Evolutionary conservation across 2,888 invertebrate genomes (phyloP), one percentile per base, ranked within the genome.

Genomic region (Gnatocerus cornutus): DNA sequence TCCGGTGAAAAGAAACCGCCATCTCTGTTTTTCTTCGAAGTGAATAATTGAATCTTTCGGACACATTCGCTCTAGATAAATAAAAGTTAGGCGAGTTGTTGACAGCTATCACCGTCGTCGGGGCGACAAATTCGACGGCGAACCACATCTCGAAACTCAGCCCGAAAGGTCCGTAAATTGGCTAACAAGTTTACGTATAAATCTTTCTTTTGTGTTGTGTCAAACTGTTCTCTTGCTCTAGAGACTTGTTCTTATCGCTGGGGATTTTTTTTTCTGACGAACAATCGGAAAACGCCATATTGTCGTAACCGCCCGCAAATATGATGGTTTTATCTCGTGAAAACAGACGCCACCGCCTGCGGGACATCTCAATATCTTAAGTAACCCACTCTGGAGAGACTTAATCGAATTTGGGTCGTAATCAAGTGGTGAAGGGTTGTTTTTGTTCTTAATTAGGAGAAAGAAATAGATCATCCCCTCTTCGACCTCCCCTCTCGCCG

Each of bases 151-250:
- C 33, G 55, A 64, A 45, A 64, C 43, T 64, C 55, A 30, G 55
- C 14, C 43, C 56, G 56, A 58, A 14, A 55, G 56, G 56, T 58
- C 59, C 46, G 68, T 13, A 46, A 52, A 68, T 67, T 68, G 62
- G 52, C 39, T 62, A 68, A 68, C 62, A 67, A 61, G 53, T 61
- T 62, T 55, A 39, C 29, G 61, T 39, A 68, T 68, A 68, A 68
- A 68, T 68, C 68, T 61, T 61, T 62, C 53, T 62, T 62, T 68
- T 68, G 53, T 62, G 58, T 41, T 6, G 48, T 37, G 37, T 45
- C 30, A 41, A 52, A 48, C 53, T 33, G 53, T 29, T 37, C 39
- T 61, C 59, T n/a, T 46, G 29, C 14, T 14, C 14, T 33, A 8
- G 30, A 39, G 53, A 43, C 43, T 43, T 10, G 62, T 55, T 55